A percentile compares a stretch with the other conserved stretches of the same genome.
These are phyloP conservation scores for Menura novaehollandiae DNA, from an alignment of 2,113 vertebrate genomes.

Conservation along the genomic window DNA sequence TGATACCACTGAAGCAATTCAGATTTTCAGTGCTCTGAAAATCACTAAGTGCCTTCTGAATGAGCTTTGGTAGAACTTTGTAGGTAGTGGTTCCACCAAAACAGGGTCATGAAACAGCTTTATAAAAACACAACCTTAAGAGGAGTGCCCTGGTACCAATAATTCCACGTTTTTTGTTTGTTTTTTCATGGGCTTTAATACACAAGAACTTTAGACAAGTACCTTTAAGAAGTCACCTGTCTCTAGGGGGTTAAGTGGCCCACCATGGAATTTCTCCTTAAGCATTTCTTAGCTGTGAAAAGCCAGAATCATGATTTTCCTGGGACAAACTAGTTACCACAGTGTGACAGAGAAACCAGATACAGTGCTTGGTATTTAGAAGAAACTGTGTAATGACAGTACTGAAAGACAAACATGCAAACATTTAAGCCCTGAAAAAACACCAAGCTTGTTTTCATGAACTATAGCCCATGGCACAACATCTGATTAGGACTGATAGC, in stretches of 20 bases:
- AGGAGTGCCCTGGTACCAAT: not conserved
- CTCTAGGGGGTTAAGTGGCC: not conserved
- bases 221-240: not conserved
- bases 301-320: not conserved
- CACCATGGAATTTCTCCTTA: not conserved
- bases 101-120: not conserved
- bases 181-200: not conserved
- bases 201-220: not conserved
- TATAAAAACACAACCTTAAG: not conserved
- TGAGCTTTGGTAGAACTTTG: not conserved
- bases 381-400: not conserved
- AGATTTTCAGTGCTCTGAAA: not conserved
- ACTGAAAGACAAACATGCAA: not conserved
- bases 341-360: not conserved
- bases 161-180: not conserved
- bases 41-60: not conserved
- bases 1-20: not conserved
- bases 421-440: not conserved
- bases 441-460: not conserved
- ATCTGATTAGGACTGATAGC: not conserved
- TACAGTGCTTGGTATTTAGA: not conserved
- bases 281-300: not conserved
- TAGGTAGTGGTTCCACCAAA: not conserved
- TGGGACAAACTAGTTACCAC: not conserved
- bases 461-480: not conserved